Base-by-base conservation (phyloP, 2,888 invertebrate genomes). In the Hirtodrosophila histrioides region DNA sequence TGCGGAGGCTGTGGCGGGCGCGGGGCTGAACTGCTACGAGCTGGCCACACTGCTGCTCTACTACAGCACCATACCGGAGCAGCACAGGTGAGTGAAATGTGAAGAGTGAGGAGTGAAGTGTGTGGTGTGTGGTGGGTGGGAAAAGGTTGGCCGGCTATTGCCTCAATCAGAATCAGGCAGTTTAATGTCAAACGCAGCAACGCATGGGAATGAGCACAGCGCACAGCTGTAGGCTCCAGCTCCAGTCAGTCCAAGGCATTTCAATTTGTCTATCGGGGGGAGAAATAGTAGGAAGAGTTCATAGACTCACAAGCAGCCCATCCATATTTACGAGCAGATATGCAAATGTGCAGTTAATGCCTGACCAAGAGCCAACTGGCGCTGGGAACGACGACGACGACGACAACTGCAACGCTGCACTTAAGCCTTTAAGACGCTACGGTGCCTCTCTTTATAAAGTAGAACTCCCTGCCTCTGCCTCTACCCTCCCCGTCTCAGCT, bases 41-140 rank as follows among this genome's bases (percentile, higher is more conserved):
- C 93, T 95, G 76, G 94, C 95, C 67, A 94, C 94, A 76, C 92
- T 95, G 74, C 91, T 95, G 72, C 93, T 95, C 89, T 95, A 95
- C 92, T 95, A 95, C 92, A 93, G 94, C 76, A 93, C 95, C 72
- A 93, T 95, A 86, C 94, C 95, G 81, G 91, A 91, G 71, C 73
- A 91, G 71, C 73, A 86, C 78, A 94, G 94, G 95, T 95, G 93
- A 93, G 93, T 88, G 12, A 2, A 35, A 11, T 27, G 17, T 17
- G 17, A 17, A 17, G 17, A 17, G 1, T 17, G 17, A 29, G 36
- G 17, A 8, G 33, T 37, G 37, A 33, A 29, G 11, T 12, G 40
- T 9, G 9, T 17, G 17, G 11, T 4, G 9, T 27, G 2, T 24
- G 43, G 17, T 50, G 54, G 17, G 17, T 17, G 17, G 17, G 17